phyloP scores from a whole-genome alignment of 1,140 invertebrate genomes.

The Solenopsis fugax region DNA sequence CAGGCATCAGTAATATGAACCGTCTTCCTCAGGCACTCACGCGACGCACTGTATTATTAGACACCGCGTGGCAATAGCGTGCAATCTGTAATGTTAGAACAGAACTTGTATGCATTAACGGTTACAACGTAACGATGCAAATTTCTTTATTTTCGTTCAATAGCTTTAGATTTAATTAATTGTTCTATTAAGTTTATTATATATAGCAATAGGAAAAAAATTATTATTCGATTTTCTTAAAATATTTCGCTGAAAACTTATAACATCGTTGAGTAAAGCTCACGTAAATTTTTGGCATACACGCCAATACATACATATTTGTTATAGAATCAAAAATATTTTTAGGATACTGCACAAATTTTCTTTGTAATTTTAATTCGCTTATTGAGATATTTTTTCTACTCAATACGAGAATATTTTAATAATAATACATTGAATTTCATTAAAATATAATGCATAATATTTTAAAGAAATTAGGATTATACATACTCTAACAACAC shows the following conservation, averaged over 20 bases:
- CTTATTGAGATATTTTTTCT: neutral
- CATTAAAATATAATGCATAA: neutral
- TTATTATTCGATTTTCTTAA: neutral
- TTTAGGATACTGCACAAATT: neutral
- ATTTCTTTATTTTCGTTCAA: neutral
- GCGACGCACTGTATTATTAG: slow-evolving; percentile 71
- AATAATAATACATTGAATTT: neutral
- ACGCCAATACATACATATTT: neutral
- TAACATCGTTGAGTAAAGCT: neutral
- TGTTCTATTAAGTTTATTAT: neutral
- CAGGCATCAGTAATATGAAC: slow-evolving; percentile 37
- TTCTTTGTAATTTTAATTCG: neutral
- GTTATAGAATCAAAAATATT: neutral
- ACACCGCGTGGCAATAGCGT: slow-evolving; percentile 33
- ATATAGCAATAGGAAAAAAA: neutral
- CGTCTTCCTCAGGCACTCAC: slow-evolving; percentile 38
- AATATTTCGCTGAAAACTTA: no score
- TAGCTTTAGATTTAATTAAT: neutral
- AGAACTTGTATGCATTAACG: neutral
- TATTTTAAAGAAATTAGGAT: neutral
- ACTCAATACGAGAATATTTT: neutral
- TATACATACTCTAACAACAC: neutral
- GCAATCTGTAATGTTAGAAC: slow-evolving; percentile 23
- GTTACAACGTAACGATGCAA: neutral
- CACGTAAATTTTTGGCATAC: neutral